Evolutionary conservation across 2,888 invertebrate species (phyloP), one percentile per base, ranked within the genome.

Genomic region (Drosophila flavopinicola): DNA sequence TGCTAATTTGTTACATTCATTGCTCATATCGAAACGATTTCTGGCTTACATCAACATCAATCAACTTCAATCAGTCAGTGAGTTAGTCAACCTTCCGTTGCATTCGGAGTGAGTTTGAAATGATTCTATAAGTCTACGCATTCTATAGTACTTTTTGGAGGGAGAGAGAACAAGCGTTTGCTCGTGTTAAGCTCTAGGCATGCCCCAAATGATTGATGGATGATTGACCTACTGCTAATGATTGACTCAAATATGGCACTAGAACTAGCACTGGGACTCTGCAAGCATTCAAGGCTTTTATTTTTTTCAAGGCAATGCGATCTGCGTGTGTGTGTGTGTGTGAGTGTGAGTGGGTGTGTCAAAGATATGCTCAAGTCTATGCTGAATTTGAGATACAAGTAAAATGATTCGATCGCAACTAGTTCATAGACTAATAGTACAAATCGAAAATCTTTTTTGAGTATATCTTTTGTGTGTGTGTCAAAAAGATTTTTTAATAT

Each of bases 101-200:
- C 23, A 52, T 10, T 44, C 35, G 30, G 30, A 25, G 61, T 49
- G 30, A 25, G 61, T 49, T 42, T 38, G 25, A 45, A 49, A 49
- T 51, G 37, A 32, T 52, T 35, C 33, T 68, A 56, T 71, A 63
- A 73, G 35, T 57, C 70, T 71, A 74, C 45, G 64, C 64, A 56
- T 53, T 68, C 54, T 68, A 74, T 63, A 73, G 52, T 71, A 53
- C 30, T 49, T 51, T 11, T 57, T 72, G 71, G 71, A 72, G 71
- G 71, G 71, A 72, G 65, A 72, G 48, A 72, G 65, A 74, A 71
- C 71, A 71, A 71, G 71, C 71, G 54, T 69, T 64, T 51, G 84
- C 84, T 76, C 61, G 84, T 83, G 47, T 79, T 78, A 78, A 78
- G 78, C 78, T 78, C 78, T 73, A 73, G 80, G 84, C 77, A 65